Evolutionary conservation across 2,888 invertebrate genomes (phyloP), one percentile per base, ranked within the genome.

Genomic region (Tenthredo scrophulariae): DNA sequence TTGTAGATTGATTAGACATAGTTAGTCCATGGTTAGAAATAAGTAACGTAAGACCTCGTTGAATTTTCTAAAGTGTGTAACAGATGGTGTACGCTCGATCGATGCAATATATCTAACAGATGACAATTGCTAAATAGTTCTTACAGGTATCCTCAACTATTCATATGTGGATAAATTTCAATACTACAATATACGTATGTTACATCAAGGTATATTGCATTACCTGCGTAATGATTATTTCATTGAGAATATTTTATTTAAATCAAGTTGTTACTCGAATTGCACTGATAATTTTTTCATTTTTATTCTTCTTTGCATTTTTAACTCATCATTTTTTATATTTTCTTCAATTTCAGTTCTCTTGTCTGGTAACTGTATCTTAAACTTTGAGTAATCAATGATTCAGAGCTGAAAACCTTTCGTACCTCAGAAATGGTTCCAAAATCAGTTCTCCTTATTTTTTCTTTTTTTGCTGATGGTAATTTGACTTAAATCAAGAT

Each of bases 331-430:
- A 67, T 77, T 46, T 85, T 22, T 83, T 75, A 85, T 86, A 88
- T 88, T 87, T 84, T 75, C 88, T 87, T 87, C 87, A 86, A 85
- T 92, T 91, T 90, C 91, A 91, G 91, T 92, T 92, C 88, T 89
- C 88, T 89, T 90, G 88, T 88, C 89, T 87, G 91, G n/a, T 89
- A 91, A 89, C 89, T 87, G 80, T 90, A 91, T 88, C 86, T 87
- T 91, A 90, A 85, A 88, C 88, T 86, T 90, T 91, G 89, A 89
- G 84, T 84, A 75, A 87, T 90, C 88, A 88, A 88, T 90, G 89
- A 88, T 87, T 88, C 88, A 87, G 88, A 87, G 87, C 85, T 85
- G 89, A 87, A 89, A 54, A 58, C n/a, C 79, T 18, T 22, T 79
- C 58, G 43, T 79, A 79, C 26, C n/a, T 54, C 40, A 58, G 79